Evolutionary conservation across 2,888 invertebrate genomes (phyloP).

Genomic region (Bombylius discolor): DNA sequence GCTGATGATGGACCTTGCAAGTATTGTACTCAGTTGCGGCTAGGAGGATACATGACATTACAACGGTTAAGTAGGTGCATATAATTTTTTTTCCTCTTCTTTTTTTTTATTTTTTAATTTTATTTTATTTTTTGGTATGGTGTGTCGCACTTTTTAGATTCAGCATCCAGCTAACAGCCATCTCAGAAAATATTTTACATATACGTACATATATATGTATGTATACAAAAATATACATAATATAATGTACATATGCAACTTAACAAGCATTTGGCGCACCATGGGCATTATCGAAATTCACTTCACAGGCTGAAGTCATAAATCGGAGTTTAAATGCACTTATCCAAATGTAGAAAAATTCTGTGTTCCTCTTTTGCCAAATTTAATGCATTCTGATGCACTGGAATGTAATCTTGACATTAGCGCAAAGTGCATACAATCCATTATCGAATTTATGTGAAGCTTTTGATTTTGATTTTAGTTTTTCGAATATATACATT

Average conservation of each 20-base stretch:
- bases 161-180: no score
- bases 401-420: background rate
- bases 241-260: background rate
- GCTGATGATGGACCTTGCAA: no score
- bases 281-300: background rate
- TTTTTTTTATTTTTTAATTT: no score
- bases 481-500: background rate
- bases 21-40: no score
- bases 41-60: no score
- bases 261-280: background rate
- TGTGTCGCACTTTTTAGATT: no score
- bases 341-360: background rate
- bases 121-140: no score
- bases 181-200: no score
- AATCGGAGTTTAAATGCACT: slow-evolving; percentile 1
- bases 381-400: background rate
- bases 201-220: no score
- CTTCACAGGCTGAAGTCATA: background rate
- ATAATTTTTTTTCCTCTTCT: no score
- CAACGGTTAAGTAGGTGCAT: no score
- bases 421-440: background rate
- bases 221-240: background rate
- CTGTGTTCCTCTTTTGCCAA: background rate
- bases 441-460: background rate
- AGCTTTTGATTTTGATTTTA: background rate